phyloP scores from a whole-genome alignment of 1,140 invertebrate species.

The Himalopsyche phryganea region DNA sequence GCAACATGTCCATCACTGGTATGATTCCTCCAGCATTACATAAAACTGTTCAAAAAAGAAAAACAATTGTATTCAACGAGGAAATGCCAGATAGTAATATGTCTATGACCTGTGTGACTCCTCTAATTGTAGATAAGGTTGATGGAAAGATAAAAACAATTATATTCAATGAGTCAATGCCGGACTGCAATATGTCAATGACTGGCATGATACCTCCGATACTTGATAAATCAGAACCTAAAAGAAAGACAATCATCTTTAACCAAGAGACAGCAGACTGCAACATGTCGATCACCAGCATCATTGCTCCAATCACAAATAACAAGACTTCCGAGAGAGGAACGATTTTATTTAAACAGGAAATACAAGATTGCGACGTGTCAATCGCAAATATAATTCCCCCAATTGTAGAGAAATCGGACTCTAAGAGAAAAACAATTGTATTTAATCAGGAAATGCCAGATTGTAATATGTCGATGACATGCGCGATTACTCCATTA shows the following conservation, averaged over 20 bases:
- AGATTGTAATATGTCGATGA: conserved; percentile 6
- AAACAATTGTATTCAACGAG: conserved; percentile 11
- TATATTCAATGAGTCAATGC: conserved; percentile 6
- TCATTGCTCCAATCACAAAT: neutral
- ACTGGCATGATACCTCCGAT: neutral
- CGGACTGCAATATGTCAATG: conserved; percentile 13
- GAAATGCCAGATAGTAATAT: too few relatives aligned
- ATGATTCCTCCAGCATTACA: neutral
- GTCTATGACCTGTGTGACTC: too few relatives aligned
- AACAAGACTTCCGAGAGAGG: neutral
- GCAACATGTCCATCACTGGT: conserved; percentile 15
- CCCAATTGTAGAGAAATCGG: neutral
- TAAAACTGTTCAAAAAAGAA: neutral
- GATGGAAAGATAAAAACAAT: neutral
- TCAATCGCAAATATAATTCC: conserved; percentile 1
- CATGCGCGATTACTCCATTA: neutral
- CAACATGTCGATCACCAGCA: neutral
- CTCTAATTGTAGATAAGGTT: too few relatives aligned
- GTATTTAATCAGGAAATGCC: neutral
- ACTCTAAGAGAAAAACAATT: neutral
- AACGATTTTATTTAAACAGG: conserved; percentile 10
- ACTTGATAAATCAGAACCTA: neutral
- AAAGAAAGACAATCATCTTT: conserved; percentile 2
- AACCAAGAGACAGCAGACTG: neutral
- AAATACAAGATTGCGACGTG: conserved; percentile 8